These are phyloP conservation scores for Anoplolepis gracilipes DNA, from an alignment of 1,140 invertebrate genomes.

Conservation along the genomic window DNA sequence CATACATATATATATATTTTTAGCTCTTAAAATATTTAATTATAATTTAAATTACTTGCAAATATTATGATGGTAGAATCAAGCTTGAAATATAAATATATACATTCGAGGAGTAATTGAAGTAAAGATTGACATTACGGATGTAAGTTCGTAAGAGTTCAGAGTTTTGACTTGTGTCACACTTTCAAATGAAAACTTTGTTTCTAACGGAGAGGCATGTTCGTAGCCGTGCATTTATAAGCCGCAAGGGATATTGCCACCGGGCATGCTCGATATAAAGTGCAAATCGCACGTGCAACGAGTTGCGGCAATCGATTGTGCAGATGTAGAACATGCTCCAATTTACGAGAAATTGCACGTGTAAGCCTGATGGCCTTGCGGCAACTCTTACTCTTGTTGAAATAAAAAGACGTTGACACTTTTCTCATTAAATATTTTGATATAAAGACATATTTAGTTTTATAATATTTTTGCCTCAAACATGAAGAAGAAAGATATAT, in stretches of 20 bases:
- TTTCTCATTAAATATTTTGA: background rate
- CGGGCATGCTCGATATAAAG: slow-evolving; percentile 12
- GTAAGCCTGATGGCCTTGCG: slow-evolving; percentile 17
- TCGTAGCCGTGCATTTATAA: slow-evolving; percentile 18
- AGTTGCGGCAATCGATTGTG: slow-evolving; percentile 58
- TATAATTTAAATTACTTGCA: background rate
- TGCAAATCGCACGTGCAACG: slow-evolving; percentile 50
- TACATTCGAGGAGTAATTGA: background rate
- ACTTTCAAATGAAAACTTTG: background rate
- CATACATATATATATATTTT: background rate
- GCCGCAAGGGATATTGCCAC: slow-evolving; percentile 30
- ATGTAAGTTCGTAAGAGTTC: background rate
- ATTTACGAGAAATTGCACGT: slow-evolving; percentile 52
- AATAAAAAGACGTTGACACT: background rate
- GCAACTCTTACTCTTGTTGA: background rate
- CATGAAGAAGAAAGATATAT: background rate
- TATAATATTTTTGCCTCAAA: background rate
- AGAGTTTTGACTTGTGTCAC: slow-evolving; percentile 8
- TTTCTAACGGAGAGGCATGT: background rate
- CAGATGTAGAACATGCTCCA: slow-evolving; percentile 56
- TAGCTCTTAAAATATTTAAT: background rate
- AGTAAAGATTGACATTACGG: background rate
- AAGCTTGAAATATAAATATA: background rate
- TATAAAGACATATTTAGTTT: background rate
- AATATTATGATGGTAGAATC: background rate